Percentiles rank a stretch among this genome's conserved stretches.
Evolutionary conservation across 92 coral and sea anemone genomes (phyloP).

Genomic region (Chrysogorgia sp.): DNA sequence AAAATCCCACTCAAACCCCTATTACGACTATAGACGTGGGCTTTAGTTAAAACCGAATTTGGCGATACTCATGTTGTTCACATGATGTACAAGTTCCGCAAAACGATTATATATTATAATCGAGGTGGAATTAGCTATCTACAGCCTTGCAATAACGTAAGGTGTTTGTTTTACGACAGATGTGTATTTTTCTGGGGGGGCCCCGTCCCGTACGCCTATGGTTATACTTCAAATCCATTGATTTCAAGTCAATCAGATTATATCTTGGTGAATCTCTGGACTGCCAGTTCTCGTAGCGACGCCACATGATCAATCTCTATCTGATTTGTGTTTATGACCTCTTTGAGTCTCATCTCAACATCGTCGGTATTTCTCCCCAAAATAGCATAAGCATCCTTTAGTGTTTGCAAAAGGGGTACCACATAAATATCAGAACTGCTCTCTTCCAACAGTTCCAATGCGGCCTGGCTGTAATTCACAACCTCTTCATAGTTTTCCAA

Average conservation of each 20-base stretch:
- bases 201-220: too few species aligned
- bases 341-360: constrained; percentile 63
- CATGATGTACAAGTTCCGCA: too few species aligned
- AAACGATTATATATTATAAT: too few species aligned
- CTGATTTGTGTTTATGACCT: constrained; percentile 64
- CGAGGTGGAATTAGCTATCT: too few species aligned
- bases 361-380: constrained; percentile 68
- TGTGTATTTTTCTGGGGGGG: too few species aligned
- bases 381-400: constrained; percentile 65
- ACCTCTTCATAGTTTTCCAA: constrained; percentile 80
- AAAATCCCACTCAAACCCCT: too few species aligned
- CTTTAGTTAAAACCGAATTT: too few species aligned
- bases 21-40: too few species aligned
- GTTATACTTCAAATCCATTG: too few species aligned
- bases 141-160: too few species aligned
- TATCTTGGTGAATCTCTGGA: constrained; percentile 35
- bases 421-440: constrained; percentile 62
- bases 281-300: constrained; percentile 85
- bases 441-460: constrained; percentile 70
- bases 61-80: too few species aligned
- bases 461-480: constrained; percentile 78
- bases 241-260: background rate
- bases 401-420: constrained; percentile 80
- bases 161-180: too few species aligned
- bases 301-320: constrained; percentile 75